phyloP scores from a whole-genome alignment of 2,888 invertebrate species.

The Cephus pygmeus region DNA sequence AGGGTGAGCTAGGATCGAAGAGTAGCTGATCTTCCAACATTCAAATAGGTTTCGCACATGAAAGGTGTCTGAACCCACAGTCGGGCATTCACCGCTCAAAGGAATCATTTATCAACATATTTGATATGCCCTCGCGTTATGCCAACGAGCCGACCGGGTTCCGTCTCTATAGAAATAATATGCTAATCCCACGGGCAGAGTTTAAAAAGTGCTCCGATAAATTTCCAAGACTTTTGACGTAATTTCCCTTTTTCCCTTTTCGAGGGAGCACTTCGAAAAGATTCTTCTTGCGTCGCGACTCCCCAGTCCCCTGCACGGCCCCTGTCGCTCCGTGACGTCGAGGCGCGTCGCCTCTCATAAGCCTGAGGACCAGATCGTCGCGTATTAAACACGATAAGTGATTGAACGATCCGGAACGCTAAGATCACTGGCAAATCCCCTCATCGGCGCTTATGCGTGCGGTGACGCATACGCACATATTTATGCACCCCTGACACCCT shows the following conservation, averaged over 20 bases:
- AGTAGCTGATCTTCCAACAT: slow-evolving; percentile 55
- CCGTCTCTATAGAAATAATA: slow-evolving; percentile 60
- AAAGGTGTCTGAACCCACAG: slow-evolving; percentile 49
- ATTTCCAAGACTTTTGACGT: slow-evolving; percentile 65
- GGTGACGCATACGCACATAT: slow-evolving; percentile 61
- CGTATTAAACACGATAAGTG: slow-evolving; percentile 49
- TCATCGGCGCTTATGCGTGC: slow-evolving; percentile 47
- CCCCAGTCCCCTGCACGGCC: too few relatives aligned
- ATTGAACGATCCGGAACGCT: slow-evolving; percentile 53
- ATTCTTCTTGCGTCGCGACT: slow-evolving; percentile 46
- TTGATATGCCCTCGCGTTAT: slow-evolving; percentile 59
- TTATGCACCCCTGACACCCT: slow-evolving; percentile 54
- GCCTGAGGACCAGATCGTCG: not conserved
- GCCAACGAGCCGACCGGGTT: slow-evolving; percentile 22
- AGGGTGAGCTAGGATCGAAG: slow-evolving; percentile 16
- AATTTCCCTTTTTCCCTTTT: slow-evolving; percentile 55
- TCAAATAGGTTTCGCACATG: slow-evolving; percentile 53
- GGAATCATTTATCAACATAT: slow-evolving; percentile 66
- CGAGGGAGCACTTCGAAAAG: slow-evolving; percentile 32
- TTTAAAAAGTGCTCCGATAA: slow-evolving; percentile 66
- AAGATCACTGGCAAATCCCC: slow-evolving; percentile 58
- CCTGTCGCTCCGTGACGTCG: too few relatives aligned
- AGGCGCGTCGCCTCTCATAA: too few relatives aligned
- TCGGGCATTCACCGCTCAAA: slow-evolving; percentile 60
- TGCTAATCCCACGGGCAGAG: slow-evolving; percentile 64